A percentile compares a stretch with the other conserved stretches of the same genome.
phyloP scores from a whole-genome alignment of 2,888 invertebrate species.

The Scrobipalpa atriplicella region DNA sequence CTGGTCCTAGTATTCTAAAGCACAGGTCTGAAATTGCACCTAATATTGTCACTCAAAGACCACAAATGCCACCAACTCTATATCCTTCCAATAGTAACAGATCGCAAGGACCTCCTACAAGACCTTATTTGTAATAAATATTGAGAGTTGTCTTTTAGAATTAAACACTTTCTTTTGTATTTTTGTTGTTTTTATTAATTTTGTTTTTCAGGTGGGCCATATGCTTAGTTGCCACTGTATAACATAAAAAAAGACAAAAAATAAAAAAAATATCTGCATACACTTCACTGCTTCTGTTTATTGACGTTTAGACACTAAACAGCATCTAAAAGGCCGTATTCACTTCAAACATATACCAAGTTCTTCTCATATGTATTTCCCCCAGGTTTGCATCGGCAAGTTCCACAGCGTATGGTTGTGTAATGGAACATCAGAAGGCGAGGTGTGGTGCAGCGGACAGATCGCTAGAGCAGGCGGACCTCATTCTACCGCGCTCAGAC shows the following conservation, averaged over 20 bases:
- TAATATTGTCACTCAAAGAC: not conserved
- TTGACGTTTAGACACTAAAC: too few species aligned
- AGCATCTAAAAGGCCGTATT: too few species aligned
- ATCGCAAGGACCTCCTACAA: not conserved
- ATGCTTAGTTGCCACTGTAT: too few species aligned
- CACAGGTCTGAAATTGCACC: not conserved
- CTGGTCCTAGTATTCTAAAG: not conserved
- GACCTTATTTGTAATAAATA: not conserved
- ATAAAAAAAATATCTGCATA: too few species aligned
- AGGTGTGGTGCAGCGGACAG: conserved; percentile 91
- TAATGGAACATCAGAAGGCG: conserved; percentile 55
- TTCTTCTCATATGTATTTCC: too few species aligned
- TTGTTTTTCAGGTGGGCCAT: too few species aligned
- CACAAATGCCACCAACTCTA: not conserved
- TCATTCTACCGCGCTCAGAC: conserved; percentile 82
- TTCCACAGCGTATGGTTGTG: conserved; percentile 89
- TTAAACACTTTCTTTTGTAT: not conserved
- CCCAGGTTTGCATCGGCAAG: conserved; percentile 87
- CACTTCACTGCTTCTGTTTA: too few species aligned
- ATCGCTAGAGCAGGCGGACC: conserved; percentile 88
- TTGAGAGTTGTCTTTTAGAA: not conserved
- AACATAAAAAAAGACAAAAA: too few species aligned
- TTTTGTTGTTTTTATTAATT: conserved; percentile 12
- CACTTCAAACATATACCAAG: too few species aligned
- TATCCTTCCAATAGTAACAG: not conserved